Percentiles rank a stretch among this genome's conserved stretches.
Conservation (phyloP, 2,113 vertebrate genomes). For the Rallus limicola region DNA sequence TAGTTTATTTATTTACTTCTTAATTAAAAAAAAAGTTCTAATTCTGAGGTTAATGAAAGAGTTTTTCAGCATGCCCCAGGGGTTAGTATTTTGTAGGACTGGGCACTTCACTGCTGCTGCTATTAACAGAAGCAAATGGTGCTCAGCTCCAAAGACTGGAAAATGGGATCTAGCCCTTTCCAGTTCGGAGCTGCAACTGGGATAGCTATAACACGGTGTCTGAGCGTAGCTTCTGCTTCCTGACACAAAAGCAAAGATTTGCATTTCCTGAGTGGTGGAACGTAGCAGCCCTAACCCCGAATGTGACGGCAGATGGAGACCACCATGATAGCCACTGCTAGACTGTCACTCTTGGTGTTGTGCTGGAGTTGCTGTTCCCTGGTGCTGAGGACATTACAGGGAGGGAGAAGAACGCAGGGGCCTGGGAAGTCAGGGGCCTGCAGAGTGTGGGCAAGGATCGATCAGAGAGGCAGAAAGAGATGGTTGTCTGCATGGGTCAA, state of each 20-base stretch:
- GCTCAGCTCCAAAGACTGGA: neutral
- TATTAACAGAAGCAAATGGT: neutral
- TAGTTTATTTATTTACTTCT: neutral
- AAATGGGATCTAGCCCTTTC: neutral
- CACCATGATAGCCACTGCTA: rapidly evolving
- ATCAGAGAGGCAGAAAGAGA: neutral
- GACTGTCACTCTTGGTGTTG: neutral
- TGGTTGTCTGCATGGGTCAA: neutral
- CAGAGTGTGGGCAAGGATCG: neutral
- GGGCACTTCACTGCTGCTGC: neutral
- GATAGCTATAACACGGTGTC: neutral
- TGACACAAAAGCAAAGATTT: neutral
- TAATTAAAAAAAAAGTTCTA: neutral
- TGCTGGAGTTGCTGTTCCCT: neutral
- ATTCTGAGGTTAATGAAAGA: neutral
- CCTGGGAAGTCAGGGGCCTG: neutral
- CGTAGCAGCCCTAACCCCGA: rapidly evolving
- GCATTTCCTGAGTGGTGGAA: neutral
- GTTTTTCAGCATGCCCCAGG: neutral
- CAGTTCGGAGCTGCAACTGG: neutral
- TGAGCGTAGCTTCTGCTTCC: neutral
- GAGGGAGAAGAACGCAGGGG: neutral
- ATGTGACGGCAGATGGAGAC: neutral
- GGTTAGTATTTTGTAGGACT: neutral
- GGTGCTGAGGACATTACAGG: neutral